phyloP scores from a whole-genome alignment of 64 coral and sea anemone species.

The Pocillopora verrucosa region DNA sequence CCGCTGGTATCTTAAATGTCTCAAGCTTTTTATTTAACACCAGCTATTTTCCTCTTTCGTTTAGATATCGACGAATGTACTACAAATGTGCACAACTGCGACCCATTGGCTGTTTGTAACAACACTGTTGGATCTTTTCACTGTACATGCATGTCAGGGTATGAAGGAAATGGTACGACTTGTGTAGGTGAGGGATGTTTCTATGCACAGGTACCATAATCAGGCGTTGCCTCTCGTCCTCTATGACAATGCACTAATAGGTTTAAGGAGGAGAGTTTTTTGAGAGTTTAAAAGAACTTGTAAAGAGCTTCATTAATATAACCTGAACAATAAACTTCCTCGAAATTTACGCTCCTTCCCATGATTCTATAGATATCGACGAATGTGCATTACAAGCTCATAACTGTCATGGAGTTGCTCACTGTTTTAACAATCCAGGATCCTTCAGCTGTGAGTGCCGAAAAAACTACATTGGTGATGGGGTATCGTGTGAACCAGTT shows the following conservation, averaged over 20 bases:
- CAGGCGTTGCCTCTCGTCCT: no score
- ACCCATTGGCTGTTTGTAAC: background rate
- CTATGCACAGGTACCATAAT: background rate
- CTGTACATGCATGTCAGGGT: slow-evolving; percentile 30
- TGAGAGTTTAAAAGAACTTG: no score
- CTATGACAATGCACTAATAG: no score
- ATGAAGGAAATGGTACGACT: slow-evolving; percentile 9
- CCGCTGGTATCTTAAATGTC: no score
- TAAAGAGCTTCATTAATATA: no score
- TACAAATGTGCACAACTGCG: background rate
- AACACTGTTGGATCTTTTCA: slow-evolving; percentile 37
- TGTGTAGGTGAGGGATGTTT: slow-evolving; percentile 21
- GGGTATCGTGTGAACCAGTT: background rate
- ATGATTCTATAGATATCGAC: background rate
- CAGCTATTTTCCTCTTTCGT: no score
- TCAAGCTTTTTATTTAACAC: no score
- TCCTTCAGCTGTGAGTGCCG: slow-evolving; percentile 3
- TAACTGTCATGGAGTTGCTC: slow-evolving; percentile 29
- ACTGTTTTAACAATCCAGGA: slow-evolving; percentile 17
- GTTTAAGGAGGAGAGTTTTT: no score
- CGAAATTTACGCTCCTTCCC: background rate
- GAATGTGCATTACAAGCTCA: background rate
- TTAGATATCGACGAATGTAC: no score
- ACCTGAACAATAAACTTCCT: background rate
- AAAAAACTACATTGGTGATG: background rate